Evolutionary conservation across 1,140 invertebrate genomes (phyloP), one percentile per base, ranked within the genome.

Genomic region (Coelopa frigida): DNA sequence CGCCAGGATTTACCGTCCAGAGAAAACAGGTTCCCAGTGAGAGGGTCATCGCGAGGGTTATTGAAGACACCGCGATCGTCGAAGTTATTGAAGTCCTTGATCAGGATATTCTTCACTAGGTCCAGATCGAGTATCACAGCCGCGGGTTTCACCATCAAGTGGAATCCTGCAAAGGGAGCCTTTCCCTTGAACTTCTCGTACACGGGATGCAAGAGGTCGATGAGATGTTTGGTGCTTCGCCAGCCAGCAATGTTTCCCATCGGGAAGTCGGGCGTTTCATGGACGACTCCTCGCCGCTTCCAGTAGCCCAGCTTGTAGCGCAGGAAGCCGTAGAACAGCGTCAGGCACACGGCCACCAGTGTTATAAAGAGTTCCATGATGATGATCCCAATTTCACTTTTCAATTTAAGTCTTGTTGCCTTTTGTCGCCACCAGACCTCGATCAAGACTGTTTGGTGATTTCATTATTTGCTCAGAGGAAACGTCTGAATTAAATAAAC

Each of bases 61-160:
- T 53, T 56, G 47, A 60, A 72, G 53, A 73, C 57, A 44, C 73
- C 73, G 17, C 73, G 65, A 52, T 76, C 72, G 45, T 72, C 57
- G 37, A 82, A 82, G 54, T 73, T 59, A 10, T 72, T 55, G 51
- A 81, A 81, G 51, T 81, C 78, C 14, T 72, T 74, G 3, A 76
- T 62, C 0, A 81, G 54, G n/a, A 81, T 67, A 35, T 71, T 56
- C 50, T 74, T 76, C 5, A 74, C 63, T 32, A 79, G 50, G 18
- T 71, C 54, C n/a, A 61, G 23, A 22, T 68, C 59, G 6, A 56
- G 39, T 21, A 68, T 26, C 10, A 69, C 20, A 3, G 52, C 55
- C n/a, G 55, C 55, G 0, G 62, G 62, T 1, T 51, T 46, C 11
- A 63, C 14, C 45, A 58, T 54, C 2, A 59, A 37, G 11, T 48